Conservation (phyloP, 2,888 invertebrate genomes). For the Cheilosia grossa region DNA sequence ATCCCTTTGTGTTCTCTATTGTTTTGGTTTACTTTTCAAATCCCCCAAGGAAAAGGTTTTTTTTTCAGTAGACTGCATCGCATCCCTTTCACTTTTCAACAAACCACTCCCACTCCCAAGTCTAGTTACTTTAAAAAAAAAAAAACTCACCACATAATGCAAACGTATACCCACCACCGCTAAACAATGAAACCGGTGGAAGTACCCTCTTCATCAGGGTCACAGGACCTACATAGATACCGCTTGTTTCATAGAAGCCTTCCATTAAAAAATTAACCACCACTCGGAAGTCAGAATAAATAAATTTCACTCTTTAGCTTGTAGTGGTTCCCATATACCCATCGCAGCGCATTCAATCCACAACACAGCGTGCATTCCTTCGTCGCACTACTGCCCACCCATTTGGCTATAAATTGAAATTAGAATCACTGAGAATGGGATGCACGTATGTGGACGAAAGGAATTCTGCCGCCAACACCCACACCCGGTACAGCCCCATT, state of each 20-base stretch:
- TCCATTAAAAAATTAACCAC: constrained; percentile 74
- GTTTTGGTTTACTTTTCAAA: too few species aligned
- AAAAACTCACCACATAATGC: neutral
- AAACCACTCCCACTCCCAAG: too few species aligned
- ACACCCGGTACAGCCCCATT: neutral
- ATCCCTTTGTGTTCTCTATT: too few species aligned
- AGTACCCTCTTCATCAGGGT: constrained; percentile 45
- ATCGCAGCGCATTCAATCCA: neutral
- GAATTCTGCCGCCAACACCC: constrained; percentile 3
- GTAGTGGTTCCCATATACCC: neutral
- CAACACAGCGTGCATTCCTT: constrained; percentile 25
- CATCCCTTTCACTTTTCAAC: too few species aligned
- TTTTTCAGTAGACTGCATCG: too few species aligned
- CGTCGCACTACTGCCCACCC: neutral
- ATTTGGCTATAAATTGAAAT: constrained; percentile 34
- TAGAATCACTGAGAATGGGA: constrained; percentile 20
- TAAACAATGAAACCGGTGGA: neutral
- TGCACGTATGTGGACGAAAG: constrained; percentile 8
- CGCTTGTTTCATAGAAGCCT: constrained; percentile 52
- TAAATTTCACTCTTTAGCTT: constrained; percentile 52
- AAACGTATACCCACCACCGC: neutral
- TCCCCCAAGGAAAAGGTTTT: too few species aligned
- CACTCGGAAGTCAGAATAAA: constrained; percentile 62
- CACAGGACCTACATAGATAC: constrained; percentile 53
- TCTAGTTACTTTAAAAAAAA: neutral